These are phyloP conservation scores for Chionomys nivalis DNA, from an alignment of 2,113 vertebrate species.

Conservation along the genomic window DNA sequence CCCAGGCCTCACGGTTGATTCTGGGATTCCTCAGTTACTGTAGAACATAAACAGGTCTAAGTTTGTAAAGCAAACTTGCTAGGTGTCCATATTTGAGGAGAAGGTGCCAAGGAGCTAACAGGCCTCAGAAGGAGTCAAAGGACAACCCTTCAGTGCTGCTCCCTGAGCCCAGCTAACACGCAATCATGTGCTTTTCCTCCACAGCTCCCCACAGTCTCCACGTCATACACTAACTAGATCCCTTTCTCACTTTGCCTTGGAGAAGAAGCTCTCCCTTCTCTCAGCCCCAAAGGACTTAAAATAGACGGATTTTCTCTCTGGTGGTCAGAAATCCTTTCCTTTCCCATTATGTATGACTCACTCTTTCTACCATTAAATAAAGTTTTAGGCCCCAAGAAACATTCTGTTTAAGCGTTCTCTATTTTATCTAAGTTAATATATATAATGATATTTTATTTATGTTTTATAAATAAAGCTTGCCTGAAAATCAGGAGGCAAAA, in stretches of 20 bases:
- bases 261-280: too few relatives aligned
- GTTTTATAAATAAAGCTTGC: too few relatives aligned
- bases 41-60: neutral
- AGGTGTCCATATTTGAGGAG: neutral
- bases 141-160: neutral
- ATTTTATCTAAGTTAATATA: neutral
- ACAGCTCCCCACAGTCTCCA: too few relatives aligned
- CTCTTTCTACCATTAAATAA: neutral
- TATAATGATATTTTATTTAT: too few relatives aligned
- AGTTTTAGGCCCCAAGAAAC: neutral
- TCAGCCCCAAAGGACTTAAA: neutral
- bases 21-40: neutral
- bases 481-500: too few relatives aligned
- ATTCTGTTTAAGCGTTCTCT: neutral
- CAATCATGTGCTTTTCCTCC: neutral
- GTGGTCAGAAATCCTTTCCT: neutral
- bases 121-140: neutral
- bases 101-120: neutral
- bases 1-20: neutral
- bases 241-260: too few relatives aligned
- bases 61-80: neutral
- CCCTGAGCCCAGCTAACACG: neutral
- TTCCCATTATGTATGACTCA: neutral
- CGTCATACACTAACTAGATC: too few relatives aligned
- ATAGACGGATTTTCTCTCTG: neutral